Evolutionary conservation across 2,888 invertebrate species (phyloP), one percentile per base, ranked within the genome.

Genomic region (Germaria angustata): DNA sequence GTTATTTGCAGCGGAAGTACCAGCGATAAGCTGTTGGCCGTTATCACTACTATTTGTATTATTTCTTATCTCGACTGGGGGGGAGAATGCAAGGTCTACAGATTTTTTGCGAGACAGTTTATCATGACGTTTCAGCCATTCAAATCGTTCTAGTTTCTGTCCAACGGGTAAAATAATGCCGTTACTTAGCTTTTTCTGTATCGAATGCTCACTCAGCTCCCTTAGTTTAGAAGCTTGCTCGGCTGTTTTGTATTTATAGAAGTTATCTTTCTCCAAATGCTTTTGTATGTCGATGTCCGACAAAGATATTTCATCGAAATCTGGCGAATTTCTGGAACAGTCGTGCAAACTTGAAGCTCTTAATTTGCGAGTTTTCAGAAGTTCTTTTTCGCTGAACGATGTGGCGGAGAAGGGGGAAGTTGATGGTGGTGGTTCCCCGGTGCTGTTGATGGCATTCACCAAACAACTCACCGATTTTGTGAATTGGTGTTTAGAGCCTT

Each of bases 211-310:
- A 78, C 85, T 87, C 36, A 87, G 85, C 75, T 80, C 86, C 53
- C 82, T 46, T 34, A 82, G 76, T 66, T 85, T 84, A 7, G 84
- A 80, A 15, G 86, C 86, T 80, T 89, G 89, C 15, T 89, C 89
- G 53, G 91, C 91, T 77, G 89, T 90, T 87, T 91, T 91, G 85
- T 90, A 91, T 84, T 91, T 91, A 80, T 91, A 90, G 82, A 91
- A 91, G 79, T 91, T 91, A 82, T 91, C 91, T 81, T 88, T 90
- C 71, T 88, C 87, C 4, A 86, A 87, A 57, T 87, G 88, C 73
- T 81, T 81, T 34, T 79, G 79, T 34, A 71, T 66, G 17, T 57
- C 44, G 32, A 85, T 28, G 20, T 85, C 85, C 7, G 59, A 34
- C 49, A 77, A 53, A 22, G 46, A 59, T n/a, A 73, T 46, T 17